A percentile compares a stretch with the other conserved stretches of the same genome.
Evolutionary conservation across 2,888 invertebrate species (phyloP).

Genomic region (Hirtodrosophila alboralis): DNA sequence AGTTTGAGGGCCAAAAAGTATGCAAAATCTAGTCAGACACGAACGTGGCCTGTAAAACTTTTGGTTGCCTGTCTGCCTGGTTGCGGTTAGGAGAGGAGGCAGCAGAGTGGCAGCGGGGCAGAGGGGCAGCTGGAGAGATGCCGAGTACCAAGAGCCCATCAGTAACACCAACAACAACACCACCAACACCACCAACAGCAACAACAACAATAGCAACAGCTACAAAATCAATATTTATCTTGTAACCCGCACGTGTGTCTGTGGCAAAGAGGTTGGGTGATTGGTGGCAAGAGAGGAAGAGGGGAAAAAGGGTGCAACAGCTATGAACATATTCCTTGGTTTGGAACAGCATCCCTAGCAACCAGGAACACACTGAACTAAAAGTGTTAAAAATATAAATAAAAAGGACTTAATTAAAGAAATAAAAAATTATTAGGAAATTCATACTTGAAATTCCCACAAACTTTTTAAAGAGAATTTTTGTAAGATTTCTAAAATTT

Average conservation of each 20-base stretch:
- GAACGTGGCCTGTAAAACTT: conserved; percentile 46
- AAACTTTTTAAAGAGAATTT: too few relatives aligned
- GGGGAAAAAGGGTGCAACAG: conserved; percentile 11
- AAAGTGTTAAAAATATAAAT: conserved; percentile 6
- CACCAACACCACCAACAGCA: conserved; percentile 1
- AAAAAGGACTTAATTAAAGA: not conserved
- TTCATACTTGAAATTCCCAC: too few relatives aligned
- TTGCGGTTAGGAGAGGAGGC: conserved; percentile 59
- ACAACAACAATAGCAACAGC: conserved; percentile 42
- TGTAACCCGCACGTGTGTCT: conserved; percentile 74
- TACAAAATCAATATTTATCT: conserved; percentile 74
- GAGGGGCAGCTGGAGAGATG: conserved; percentile 40
- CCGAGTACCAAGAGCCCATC: conserved; percentile 18
- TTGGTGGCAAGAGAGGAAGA: too few relatives aligned
- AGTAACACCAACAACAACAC: conserved; percentile 4
- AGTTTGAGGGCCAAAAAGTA: conserved; percentile 24
- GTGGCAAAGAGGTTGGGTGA: too few relatives aligned
- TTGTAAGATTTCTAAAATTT: too few relatives aligned
- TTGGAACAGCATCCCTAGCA: conserved; percentile 19
- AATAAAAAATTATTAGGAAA: too few relatives aligned
- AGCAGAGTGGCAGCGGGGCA: conserved; percentile 49
- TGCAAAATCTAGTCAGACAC: conserved; percentile 50
- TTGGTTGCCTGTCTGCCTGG: conserved; percentile 41
- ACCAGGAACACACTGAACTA: conserved; percentile 14
- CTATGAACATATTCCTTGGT: conserved; percentile 35